phyloP scores from a whole-genome alignment of 2,797 vertebrate species.

The Bradypus variegatus region DNA sequence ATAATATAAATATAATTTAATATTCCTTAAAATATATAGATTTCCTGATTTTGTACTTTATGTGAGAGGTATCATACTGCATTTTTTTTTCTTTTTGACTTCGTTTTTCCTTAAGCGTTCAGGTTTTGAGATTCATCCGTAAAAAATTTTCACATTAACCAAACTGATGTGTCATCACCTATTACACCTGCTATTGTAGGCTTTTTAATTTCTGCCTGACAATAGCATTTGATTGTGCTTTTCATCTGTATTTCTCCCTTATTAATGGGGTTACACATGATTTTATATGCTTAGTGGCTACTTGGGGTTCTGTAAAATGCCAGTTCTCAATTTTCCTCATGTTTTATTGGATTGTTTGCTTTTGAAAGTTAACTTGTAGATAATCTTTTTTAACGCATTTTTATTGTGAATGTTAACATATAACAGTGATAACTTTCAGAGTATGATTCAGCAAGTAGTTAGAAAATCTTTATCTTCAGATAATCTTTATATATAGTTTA shows the following conservation, averaged over 20 bases:
- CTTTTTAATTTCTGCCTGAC: background rate
- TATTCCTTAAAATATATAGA: background rate
- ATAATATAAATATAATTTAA: too few species aligned
- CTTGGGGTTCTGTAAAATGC: background rate
- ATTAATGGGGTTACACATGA: background rate
- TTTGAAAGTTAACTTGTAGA: constrained; percentile 3
- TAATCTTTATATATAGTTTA: constrained; percentile 1
- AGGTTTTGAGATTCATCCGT: constrained; percentile 3
- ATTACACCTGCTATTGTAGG: background rate
- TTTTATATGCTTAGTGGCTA: background rate
- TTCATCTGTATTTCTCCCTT: background rate
- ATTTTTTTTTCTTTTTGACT: background rate
- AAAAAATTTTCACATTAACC: background rate
- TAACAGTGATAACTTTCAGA: too few species aligned
- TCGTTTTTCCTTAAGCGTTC: background rate
- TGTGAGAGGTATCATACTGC: background rate
- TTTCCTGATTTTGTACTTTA: background rate
- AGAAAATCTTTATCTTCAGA: too few species aligned
- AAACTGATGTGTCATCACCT: background rate
- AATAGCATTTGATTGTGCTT: background rate
- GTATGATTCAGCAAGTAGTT: too few species aligned
- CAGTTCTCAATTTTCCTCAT: background rate
- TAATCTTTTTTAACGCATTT: background rate
- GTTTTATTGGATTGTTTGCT: background rate
- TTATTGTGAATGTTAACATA: too few species aligned